Base-by-base conservation (phyloP, 2,888 invertebrate species). In the Drosophila bunnanda region DNA sequence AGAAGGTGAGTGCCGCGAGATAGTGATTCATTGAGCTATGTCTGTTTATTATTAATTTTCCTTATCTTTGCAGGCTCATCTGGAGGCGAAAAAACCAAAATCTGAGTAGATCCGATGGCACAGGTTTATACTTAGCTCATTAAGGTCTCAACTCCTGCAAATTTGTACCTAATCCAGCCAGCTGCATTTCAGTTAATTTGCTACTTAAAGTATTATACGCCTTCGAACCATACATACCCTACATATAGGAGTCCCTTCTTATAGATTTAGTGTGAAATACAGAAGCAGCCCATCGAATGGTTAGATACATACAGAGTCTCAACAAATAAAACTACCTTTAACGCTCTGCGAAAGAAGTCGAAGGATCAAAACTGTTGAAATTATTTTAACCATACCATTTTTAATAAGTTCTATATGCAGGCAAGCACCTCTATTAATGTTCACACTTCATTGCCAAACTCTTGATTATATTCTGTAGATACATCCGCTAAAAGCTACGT, bases 1-100 rank as follows among this genome's bases (percentile, higher is more conserved):
- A 94, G 89, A 93, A 95, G 82, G 91, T 91, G 65, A 61, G 65
- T 52, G 9, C 9, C 1, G 2, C 1, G 1, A 17, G 1, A 25
- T 4, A 2, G 8, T 8, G 1, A 28, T 30, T 2, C 1, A 39
- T 13, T 6, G 1, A 6, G 2, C 30, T 25, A 1, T 20, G 1
- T 22, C 2, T 4, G 8, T 17, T 22, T 7, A 5, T n/a, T 2
- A 15, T n/a, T 25, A 1, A 1, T 5, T 4, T 17, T 9, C 0
- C 13, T 12, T n/a, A 7, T 34, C 20, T 5, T 75, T 55, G 0
- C 71, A 83, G 82, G 74, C 71, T 4, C 55, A 84, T 43, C 38
- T 73, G 61, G 69, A 75, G 34, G 53, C 70, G 25, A 58, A 38
- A 43, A 87, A 84, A 52, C 50, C 55, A 5, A 83, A 83, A 70